Evolutionary conservation across 2,113 vertebrate genomes (phyloP).

Genomic region (Aspiorhynchus laticeps): DNA sequence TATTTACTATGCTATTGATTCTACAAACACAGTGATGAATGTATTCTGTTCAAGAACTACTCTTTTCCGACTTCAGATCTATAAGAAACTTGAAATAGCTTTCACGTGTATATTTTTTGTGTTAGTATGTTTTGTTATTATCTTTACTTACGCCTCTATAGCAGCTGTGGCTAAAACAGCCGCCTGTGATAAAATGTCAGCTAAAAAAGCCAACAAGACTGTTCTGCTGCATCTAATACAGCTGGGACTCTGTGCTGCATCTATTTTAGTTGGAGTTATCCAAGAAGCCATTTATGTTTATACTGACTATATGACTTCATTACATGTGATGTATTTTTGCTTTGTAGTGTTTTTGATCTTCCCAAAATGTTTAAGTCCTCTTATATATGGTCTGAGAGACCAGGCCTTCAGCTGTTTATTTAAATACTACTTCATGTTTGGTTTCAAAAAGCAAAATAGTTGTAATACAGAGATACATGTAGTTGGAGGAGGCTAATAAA

Average conservation of each 20-base stretch:
- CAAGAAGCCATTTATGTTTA: not conserved
- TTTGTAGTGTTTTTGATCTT: conserved; percentile 55
- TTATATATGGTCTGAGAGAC: conserved; percentile 64
- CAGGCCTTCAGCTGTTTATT: conserved; percentile 49
- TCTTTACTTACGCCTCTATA: conserved; percentile 45
- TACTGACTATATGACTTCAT: not conserved
- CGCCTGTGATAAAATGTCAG: conserved; percentile 32
- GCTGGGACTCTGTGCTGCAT: not conserved
- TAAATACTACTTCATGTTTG: conserved; percentile 34
- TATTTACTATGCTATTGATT: conserved; percentile 36
- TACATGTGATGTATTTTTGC: conserved; percentile 45
- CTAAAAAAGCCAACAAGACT: conserved; percentile 48
- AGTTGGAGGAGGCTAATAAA: not conserved
- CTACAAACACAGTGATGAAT: conserved; percentile 10
- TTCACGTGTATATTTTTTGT: conserved; percentile 28
- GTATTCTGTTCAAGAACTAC: conserved; percentile 24
- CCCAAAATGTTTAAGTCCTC: conserved; percentile 59
- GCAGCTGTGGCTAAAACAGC: conserved; percentile 35
- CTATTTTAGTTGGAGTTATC: conserved; percentile 7
- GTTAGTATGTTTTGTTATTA: not conserved
- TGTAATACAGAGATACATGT: conserved; percentile 1
- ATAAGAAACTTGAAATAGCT: conserved; percentile 12
- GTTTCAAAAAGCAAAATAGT: conserved; percentile 19
- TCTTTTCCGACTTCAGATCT: conserved; percentile 4
- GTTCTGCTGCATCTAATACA: conserved; percentile 46